Evolutionary conservation across 1,140 invertebrate species (phyloP).

Genomic region (Cyclargus thomasi): DNA sequence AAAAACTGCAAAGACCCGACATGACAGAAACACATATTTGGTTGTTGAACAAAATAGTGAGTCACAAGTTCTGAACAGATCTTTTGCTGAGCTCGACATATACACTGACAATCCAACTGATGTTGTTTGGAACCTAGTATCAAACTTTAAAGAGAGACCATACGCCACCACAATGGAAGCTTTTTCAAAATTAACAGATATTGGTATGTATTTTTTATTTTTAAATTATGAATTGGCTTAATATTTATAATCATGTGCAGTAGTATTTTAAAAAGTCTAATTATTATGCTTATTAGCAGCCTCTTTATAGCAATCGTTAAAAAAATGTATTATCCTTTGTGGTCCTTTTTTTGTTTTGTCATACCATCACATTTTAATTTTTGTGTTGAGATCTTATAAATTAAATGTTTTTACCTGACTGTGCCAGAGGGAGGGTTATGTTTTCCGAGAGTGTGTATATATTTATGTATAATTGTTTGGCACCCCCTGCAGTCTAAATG

Average conservation of each 20-base stretch:
- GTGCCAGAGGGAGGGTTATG: too few species aligned
- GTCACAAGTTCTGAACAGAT: conserved; percentile 83
- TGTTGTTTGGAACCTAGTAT: conserved; percentile 82
- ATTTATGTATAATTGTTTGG: too few species aligned
- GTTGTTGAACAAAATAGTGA: conserved; percentile 79
- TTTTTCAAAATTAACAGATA: conserved; percentile 89
- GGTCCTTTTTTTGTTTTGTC: too few species aligned
- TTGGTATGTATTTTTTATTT: conserved; percentile 54
- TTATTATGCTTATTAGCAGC: too few species aligned
- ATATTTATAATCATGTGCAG: neutral
- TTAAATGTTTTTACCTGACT: too few species aligned
- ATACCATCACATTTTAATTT: too few species aligned
- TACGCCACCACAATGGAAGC: conserved; percentile 88
- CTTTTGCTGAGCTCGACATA: conserved; percentile 89
- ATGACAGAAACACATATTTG: conserved; percentile 83
- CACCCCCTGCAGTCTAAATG: too few species aligned
- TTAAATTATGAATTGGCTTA: neutral
- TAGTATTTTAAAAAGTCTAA: too few species aligned
- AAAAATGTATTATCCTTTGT: too few species aligned
- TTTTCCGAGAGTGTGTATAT: too few species aligned
- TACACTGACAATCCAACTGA: conserved; percentile 82
- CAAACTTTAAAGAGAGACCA: conserved; percentile 83
- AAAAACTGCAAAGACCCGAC: conserved; percentile 79
- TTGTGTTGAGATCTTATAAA: too few species aligned
- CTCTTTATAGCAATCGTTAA: too few species aligned